A percentile compares a stretch with the other conserved stretches of the same genome.
Conservation (phyloP, 2,113 vertebrate species). For the Tachycineta bicolor region DNA sequence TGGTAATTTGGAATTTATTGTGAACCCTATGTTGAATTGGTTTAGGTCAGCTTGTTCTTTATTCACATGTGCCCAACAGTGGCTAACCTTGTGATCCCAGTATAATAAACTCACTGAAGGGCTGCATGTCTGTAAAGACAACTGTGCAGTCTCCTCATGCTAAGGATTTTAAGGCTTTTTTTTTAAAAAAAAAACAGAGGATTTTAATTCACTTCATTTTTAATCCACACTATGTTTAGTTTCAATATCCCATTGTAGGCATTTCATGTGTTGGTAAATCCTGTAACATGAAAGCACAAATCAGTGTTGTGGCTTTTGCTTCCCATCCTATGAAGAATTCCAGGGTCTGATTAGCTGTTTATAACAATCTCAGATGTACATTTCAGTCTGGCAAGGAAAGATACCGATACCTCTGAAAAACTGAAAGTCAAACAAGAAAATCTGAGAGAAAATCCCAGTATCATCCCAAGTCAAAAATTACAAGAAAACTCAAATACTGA, state of each 20-base stretch:
- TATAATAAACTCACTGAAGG: neutral
- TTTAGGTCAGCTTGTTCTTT: neutral
- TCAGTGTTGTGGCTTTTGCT: neutral
- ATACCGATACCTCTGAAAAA: neutral
- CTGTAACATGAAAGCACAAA: neutral
- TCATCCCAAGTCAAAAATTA: neutral
- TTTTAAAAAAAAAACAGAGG: neutral
- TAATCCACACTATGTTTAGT: neutral
- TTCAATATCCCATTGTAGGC: neutral
- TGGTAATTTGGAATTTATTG: neutral
- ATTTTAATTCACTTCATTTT: neutral
- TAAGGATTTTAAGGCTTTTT: neutral
- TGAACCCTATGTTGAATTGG: neutral
- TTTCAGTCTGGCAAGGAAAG: neutral
- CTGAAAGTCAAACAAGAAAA: neutral
- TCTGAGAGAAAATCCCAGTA: neutral
- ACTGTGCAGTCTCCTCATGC: neutral
- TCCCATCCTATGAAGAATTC: neutral
- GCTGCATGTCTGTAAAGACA: neutral
- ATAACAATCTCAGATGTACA: neutral
- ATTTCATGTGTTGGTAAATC: neutral
- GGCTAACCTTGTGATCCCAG: neutral
- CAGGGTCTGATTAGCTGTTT: neutral
- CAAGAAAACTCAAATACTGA: neutral
- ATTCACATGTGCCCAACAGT: neutral